Base-by-base conservation (phyloP, 2,113 vertebrate species). In the Poecile atricapillus region DNA sequence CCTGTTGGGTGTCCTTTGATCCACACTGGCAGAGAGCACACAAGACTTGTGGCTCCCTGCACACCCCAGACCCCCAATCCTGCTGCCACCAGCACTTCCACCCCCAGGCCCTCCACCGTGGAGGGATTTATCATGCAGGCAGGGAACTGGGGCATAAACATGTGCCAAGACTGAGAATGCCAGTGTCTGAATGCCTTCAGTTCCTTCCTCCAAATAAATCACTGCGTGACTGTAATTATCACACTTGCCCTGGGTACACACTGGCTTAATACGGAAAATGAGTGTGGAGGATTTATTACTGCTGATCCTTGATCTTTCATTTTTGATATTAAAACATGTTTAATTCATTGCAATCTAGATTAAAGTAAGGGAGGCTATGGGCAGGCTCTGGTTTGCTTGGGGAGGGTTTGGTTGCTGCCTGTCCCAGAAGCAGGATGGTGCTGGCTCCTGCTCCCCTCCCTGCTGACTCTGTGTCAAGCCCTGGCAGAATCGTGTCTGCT, bases 301-400 rank as follows among this genome's bases (percentile, higher is more conserved):
- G 89, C 90, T 68, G 94, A 80, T 94, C 62, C 96, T 77, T 94
- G 78, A 55, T 71, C 87, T 90, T 87, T 83, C 74, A 28, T 90
- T 93, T 96, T 44, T 88, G 18, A 91, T 96, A 96, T 96, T 47
- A 60, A 95, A 94, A 59, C 91, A 95, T 97, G 95, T 97, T 98
- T 97, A 97, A 97, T 97, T 97, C 96, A 97, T 97, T 76, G 74
- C 81, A 77, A 60, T 69, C 60, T 43, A 83, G 92, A 97, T 91
- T 84, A 69, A 89, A 96, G 80, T 56, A 67, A 95, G 92, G 92
- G 75, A 95, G 87, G 93, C 86, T 68, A 41, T 23, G 71, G 95
- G 80, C 77, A 92, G 63, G 19, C 46, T 89, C 77, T 35, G 15
- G 43, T 84, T 68, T 25, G 2, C 62, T 28, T 65, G 70, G 89